Conservation (phyloP, 2,113 vertebrate genomes). For the Brachyhypopomus gauderio region DNA sequence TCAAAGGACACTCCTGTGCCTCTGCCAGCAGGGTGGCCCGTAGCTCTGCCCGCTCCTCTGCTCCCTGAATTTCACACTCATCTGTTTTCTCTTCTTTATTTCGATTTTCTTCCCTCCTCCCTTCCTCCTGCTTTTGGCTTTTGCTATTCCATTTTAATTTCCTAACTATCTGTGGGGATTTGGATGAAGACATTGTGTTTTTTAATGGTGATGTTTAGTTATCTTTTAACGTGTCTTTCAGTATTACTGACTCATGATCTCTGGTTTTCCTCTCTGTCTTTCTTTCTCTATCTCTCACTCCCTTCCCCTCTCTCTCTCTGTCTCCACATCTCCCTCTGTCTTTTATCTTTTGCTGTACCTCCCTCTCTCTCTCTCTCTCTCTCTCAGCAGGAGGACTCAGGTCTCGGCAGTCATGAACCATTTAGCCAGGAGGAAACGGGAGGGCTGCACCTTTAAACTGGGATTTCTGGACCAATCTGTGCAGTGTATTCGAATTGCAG, state of each 20-base stretch:
- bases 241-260: slow-evolving; percentile 35
- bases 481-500: slow-evolving; percentile 85
- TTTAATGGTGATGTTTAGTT: slow-evolving; percentile 31
- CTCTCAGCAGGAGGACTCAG: slow-evolving; percentile 66
- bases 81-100: slow-evolving; percentile 61
- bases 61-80: slow-evolving; percentile 71
- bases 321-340: no score
- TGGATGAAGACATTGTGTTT: slow-evolving; percentile 65
- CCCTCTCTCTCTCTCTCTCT: slow-evolving; percentile 49
- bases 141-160: slow-evolving; percentile 71
- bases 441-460: slow-evolving; percentile 80
- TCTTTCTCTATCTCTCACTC: slow-evolving; percentile 56
- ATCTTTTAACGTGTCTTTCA: slow-evolving; percentile 65
- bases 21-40: slow-evolving; percentile 68
- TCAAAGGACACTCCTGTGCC: slow-evolving; percentile 73
- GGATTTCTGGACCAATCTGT: slow-evolving; percentile 83
- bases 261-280: slow-evolving; percentile 33
- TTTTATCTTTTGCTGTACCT: slow-evolving; percentile 12
- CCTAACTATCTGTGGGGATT: slow-evolving; percentile 71
- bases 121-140: slow-evolving; percentile 71
- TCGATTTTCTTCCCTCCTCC: slow-evolving; percentile 49
- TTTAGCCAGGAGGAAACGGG: slow-evolving; percentile 79
- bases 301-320: background rate
- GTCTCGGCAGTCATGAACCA: slow-evolving; percentile 79
- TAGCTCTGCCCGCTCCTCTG: slow-evolving; percentile 71